Conservation (phyloP, 1,140 invertebrate species). For the Pogonus chalceus region DNA sequence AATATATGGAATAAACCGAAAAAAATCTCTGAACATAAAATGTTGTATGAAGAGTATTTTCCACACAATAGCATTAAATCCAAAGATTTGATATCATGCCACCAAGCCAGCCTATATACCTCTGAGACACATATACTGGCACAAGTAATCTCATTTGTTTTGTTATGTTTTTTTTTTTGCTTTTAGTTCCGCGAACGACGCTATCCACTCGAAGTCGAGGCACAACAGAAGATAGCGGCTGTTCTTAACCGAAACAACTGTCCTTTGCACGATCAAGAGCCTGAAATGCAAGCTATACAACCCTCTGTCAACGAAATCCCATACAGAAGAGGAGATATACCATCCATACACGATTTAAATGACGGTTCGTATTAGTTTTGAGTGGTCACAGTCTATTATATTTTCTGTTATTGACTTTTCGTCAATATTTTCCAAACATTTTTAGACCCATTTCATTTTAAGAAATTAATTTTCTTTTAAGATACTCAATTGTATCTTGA, state of each 20-base stretch:
- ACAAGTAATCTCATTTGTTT: background rate
- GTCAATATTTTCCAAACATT: background rate
- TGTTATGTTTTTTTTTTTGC: constrained; percentile 13
- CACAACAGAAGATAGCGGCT: constrained; percentile 23
- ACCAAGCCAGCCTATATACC: background rate
- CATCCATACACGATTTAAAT: constrained; percentile 53
- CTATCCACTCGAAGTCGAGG: constrained; percentile 39
- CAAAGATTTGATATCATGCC: background rate
- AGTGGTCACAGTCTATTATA: no score
- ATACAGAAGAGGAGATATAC: constrained; percentile 62
- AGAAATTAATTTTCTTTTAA: no score
- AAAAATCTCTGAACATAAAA: no score
- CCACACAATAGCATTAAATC: background rate
- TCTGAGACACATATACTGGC: background rate
- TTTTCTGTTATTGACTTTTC: background rate
- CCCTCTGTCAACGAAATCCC: constrained; percentile 32
- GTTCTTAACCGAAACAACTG: constrained; percentile 30
- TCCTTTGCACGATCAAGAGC: constrained; percentile 14
- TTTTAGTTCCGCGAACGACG: constrained; percentile 39
- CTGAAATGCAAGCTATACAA: constrained; percentile 9
- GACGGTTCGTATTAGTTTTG: constrained; percentile 45
- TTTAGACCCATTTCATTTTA: no score
- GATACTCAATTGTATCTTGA: no score
- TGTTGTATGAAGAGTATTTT: no score
- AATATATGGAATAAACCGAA: no score